phyloP scores from a whole-genome alignment of 2,113 vertebrate species.

The Sinocyclocheilus anophthalmus region DNA sequence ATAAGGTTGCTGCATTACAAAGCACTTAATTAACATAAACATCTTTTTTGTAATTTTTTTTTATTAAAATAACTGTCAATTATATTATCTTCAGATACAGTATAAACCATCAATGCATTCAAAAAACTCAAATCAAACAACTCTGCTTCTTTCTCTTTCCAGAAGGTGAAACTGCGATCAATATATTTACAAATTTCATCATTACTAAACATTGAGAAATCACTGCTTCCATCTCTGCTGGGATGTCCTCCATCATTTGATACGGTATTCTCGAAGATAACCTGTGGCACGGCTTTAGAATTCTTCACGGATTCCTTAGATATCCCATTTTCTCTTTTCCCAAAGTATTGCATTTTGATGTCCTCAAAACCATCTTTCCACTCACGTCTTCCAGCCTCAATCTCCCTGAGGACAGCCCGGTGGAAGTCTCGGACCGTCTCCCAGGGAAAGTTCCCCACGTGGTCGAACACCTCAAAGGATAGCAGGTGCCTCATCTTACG shows the following conservation, averaged over 20 bases:
- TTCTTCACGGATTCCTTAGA: neutral
- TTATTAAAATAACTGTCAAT: neutral
- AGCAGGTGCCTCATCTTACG: conserved; percentile 89
- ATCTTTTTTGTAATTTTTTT: neutral
- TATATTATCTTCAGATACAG: neutral
- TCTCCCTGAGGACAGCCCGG: conserved; percentile 85
- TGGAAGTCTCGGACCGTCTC: conserved; percentile 84
- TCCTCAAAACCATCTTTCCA: conserved; percentile 92
- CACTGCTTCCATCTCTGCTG: conserved; percentile 40
- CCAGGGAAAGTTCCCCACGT: conserved; percentile 85
- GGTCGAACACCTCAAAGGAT: conserved; percentile 95
- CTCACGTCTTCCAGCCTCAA: conserved; percentile 78
- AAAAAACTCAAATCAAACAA: conserved; percentile 77
- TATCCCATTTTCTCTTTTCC: conserved; percentile 47
- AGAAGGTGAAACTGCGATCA: conserved; percentile 93
- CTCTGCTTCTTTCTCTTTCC: conserved; percentile 96
- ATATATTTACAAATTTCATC: conserved; percentile 91
- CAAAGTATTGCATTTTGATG: conserved; percentile 85
- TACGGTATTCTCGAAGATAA: conserved; percentile 49
- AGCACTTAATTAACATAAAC: neutral
- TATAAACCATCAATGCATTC: conserved; percentile 3
- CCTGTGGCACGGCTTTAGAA: conserved; percentile 54
- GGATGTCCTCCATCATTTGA: conserved; percentile 43
- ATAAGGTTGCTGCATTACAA: neutral
- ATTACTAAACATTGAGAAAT: conserved; percentile 70